phyloP scores from a whole-genome alignment of 1,140 invertebrate genomes.

The Metaphire vulgaris region DNA sequence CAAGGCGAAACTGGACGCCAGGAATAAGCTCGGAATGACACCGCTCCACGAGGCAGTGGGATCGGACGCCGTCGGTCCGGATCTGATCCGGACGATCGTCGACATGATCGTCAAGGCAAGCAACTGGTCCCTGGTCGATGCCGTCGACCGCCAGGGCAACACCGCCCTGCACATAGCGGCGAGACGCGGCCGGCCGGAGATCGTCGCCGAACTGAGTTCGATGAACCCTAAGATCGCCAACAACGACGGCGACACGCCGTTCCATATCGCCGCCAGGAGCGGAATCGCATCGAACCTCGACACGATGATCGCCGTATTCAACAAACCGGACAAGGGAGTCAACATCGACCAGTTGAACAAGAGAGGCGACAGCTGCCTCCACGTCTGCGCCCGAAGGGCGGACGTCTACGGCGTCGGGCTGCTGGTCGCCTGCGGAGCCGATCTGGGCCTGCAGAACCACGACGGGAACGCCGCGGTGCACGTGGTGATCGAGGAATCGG shows the following conservation, averaged over 20 bases:
- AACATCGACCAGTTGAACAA: slow-evolving; percentile 23
- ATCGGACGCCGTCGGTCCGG: slow-evolving; percentile 13
- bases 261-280: slow-evolving; percentile 29
- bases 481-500: slow-evolving; percentile 17
- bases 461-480: slow-evolving; percentile 27
- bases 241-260: slow-evolving; percentile 26
- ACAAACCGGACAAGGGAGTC: slow-evolving; percentile 25
- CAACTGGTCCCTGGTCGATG: slow-evolving; percentile 31
- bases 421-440: slow-evolving; percentile 15
- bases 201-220: slow-evolving; percentile 18
- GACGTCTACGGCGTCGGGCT: slow-evolving; percentile 1
- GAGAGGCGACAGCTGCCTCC: slow-evolving; percentile 18
- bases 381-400: slow-evolving; percentile 20
- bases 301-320: slow-evolving; percentile 25
- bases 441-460: slow-evolving; percentile 21
- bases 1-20: slow-evolving; percentile 26
- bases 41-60: slow-evolving; percentile 27
- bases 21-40: slow-evolving; percentile 21
- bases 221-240: slow-evolving; percentile 27
- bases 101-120: slow-evolving; percentile 25
- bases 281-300: slow-evolving; percentile 17
- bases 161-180: slow-evolving; percentile 30
- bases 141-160: slow-evolving; percentile 20
- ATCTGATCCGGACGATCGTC: slow-evolving; percentile 20
- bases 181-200: slow-evolving; percentile 2